Percentiles rank a stretch among this genome's conserved stretches.
phyloP scores from a whole-genome alignment of 2,113 vertebrate genomes.

The Nestor notabilis region DNA sequence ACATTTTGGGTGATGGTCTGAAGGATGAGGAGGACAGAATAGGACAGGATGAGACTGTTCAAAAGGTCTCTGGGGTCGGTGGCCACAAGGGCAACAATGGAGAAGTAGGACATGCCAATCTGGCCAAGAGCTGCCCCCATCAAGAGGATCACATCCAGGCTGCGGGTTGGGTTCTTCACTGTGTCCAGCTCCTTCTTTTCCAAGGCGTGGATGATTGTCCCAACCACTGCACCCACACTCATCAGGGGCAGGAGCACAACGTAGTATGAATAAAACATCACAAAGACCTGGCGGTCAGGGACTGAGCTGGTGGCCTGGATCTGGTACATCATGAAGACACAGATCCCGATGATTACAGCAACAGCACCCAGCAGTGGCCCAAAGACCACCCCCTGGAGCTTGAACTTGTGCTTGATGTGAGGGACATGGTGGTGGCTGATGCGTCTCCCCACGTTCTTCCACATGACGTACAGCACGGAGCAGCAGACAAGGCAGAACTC shows the following conservation, averaged over 20 bases:
- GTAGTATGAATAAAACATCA: conserved; percentile 85
- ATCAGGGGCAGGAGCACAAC: conserved; percentile 81
- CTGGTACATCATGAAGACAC: conserved; percentile 85
- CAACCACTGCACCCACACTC: conserved; percentile 74
- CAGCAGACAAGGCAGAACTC: conserved; percentile 89
- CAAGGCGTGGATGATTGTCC: conserved; percentile 77
- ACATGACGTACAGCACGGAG: conserved; percentile 89
- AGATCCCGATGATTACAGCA: conserved; percentile 70
- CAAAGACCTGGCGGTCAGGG: conserved; percentile 64
- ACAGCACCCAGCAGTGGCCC: conserved; percentile 78
- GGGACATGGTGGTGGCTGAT: neutral
- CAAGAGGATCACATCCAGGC: conserved; percentile 85
- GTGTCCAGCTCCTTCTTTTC: conserved; percentile 78
- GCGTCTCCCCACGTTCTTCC: conserved; percentile 88
- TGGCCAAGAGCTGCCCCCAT: conserved; percentile 84
- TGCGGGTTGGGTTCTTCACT: conserved; percentile 85
- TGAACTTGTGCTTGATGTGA: conserved; percentile 53
- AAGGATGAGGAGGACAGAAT: conserved; percentile 84
- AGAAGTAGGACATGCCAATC: conserved; percentile 86
- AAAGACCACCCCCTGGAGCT: conserved; percentile 57
- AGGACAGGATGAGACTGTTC: conserved; percentile 82
- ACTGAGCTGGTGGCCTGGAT: conserved; percentile 67
- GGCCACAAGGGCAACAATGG: conserved; percentile 85
- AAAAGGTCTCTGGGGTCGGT: conserved; percentile 46
- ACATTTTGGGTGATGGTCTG: conserved; percentile 88